A percentile compares a stretch with the other conserved stretches of the same genome.
These are phyloP conservation scores for Zele albiditarsus DNA, from an alignment of 2,888 invertebrate species.

Conservation along the genomic window DNA sequence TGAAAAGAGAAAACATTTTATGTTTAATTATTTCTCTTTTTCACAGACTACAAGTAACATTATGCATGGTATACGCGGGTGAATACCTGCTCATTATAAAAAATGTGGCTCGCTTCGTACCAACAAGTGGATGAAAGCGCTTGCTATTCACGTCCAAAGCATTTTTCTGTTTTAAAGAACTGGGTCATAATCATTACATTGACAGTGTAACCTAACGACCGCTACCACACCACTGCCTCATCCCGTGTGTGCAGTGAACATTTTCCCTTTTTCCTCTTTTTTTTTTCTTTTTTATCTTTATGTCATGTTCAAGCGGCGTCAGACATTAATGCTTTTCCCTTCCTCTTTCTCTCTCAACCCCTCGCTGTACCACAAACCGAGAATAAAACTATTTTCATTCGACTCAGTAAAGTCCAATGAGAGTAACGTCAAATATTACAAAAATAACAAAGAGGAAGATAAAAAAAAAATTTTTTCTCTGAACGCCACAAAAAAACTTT, in stretches of 20 bases:
- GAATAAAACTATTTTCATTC: slow-evolving; percentile 1
- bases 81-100: slow-evolving; percentile 37
- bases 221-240: not conserved
- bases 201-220: slow-evolving; percentile 21
- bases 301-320: not conserved
- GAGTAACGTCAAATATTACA: slow-evolving; percentile 17
- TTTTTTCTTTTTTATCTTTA: slow-evolving; percentile 10
- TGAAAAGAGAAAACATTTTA: slow-evolving; percentile 7
- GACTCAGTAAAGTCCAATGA: slow-evolving; percentile 1
- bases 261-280: not conserved
- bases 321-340: not conserved
- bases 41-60: not conserved
- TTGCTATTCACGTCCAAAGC: slow-evolving; percentile 53
- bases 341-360: not conserved
- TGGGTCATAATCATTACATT: slow-evolving; percentile 66
- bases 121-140: slow-evolving; percentile 62
- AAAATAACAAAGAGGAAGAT: not conserved
- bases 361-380: not conserved
- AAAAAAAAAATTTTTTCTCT: not conserved
- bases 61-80: slow-evolving; percentile 19
- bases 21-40: slow-evolving; percentile 23
- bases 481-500: not conserved
- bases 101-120: slow-evolving; percentile 48
- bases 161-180: slow-evolving; percentile 57
- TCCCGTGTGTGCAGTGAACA: slow-evolving; percentile 3